A percentile compares a stretch with the other conserved stretches of the same genome.
phyloP scores from a whole-genome alignment of 2,888 invertebrate species.

The Oxytorus armatus region DNA sequence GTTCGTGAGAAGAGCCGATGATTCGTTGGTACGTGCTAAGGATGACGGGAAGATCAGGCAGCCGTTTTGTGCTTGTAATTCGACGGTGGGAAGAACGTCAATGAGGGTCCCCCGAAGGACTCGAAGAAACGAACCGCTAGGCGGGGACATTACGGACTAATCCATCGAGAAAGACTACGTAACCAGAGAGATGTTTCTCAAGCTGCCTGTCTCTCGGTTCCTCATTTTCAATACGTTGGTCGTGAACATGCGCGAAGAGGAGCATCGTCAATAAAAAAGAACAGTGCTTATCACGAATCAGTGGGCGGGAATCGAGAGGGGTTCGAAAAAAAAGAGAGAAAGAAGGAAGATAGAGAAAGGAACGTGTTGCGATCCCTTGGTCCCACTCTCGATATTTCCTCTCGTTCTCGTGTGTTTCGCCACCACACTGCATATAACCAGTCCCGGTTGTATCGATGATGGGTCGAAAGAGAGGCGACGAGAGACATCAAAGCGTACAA shows the following conservation, averaged over 20 bases:
- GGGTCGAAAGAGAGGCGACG: slow-evolving; percentile 64
- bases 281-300: slow-evolving; percentile 60
- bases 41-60: slow-evolving; percentile 45
- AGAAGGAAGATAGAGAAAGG: slow-evolving; percentile 33
- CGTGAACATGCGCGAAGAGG: slow-evolving; percentile 16
- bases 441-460: slow-evolving; percentile 61
- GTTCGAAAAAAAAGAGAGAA: slow-evolving; percentile 12
- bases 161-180: slow-evolving; percentile 9
- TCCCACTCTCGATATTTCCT: slow-evolving; percentile 46
- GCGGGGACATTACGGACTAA: slow-evolving; percentile 22
- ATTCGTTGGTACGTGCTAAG: slow-evolving; percentile 38
- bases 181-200: not conserved
- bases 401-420: not conserved
- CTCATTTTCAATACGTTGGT: slow-evolving; percentile 30
- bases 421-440: slow-evolving; percentile 32
- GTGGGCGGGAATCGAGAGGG: slow-evolving; percentile 41
- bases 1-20: slow-evolving; percentile 2
- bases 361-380: slow-evolving; percentile 52
- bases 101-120: slow-evolving; percentile 18
- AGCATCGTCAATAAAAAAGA: slow-evolving; percentile 48
- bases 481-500: slow-evolving; percentile 75
- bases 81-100: slow-evolving; percentile 8
- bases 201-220: slow-evolving; percentile 11
- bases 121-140: slow-evolving; percentile 14
- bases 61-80: slow-evolving; percentile 1